Evolutionary conservation across 2,888 invertebrate genomes (phyloP).

Genomic region (Caenorhabditis sp.): DNA sequence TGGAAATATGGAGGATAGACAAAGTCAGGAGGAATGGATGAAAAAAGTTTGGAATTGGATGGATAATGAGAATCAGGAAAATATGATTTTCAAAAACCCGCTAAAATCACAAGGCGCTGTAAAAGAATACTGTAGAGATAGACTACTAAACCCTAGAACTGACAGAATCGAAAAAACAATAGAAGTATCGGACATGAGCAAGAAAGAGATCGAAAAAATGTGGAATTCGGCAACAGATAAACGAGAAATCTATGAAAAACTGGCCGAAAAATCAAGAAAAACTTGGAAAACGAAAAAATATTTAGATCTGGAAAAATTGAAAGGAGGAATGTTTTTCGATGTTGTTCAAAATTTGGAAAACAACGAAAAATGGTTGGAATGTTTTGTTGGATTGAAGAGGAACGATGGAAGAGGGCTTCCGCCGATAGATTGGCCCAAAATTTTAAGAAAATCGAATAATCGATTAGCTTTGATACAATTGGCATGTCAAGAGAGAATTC

Average conservation of each 20-base stretch:
- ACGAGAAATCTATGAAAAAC: constrained; percentile 17
- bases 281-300: background rate
- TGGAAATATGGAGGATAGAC: background rate
- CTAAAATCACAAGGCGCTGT: background rate
- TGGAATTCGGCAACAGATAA: constrained; percentile 23
- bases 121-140: background rate
- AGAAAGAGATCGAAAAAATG: constrained; percentile 23
- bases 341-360: constrained; percentile 2
- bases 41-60: background rate
- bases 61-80: background rate
- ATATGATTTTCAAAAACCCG: background rate
- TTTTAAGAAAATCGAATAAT: constrained; percentile 3
- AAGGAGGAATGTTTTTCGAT: constrained; percentile 17
- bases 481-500: constrained; percentile 19
- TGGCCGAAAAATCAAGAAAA: constrained; percentile 4
- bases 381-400: constrained; percentile 11
- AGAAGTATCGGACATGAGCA: background rate
- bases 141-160: background rate
- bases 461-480: background rate
- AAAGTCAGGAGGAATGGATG: background rate
- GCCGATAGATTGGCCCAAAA: constrained; percentile 18
- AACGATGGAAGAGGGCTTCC: constrained; percentile 20
- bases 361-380: background rate
- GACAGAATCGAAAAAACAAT: background rate
- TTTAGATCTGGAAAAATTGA: constrained; percentile 12